Conservation (phyloP, 2,113 vertebrate genomes). For the Prolemur simus region DNA sequence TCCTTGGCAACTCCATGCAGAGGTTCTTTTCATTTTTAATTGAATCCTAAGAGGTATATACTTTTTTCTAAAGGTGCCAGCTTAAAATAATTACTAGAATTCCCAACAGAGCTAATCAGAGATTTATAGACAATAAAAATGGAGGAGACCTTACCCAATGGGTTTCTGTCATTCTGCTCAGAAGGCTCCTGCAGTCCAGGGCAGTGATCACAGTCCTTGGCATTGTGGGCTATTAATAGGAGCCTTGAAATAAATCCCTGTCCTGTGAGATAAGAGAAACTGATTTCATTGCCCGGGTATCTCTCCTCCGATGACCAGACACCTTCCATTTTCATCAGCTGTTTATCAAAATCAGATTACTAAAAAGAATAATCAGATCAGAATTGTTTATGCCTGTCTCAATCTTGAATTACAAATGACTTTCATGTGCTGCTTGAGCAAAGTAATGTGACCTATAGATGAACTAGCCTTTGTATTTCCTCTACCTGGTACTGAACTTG, state of each 20-base stretch:
- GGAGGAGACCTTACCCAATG: neutral
- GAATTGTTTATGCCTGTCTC: slow-evolving; percentile 28
- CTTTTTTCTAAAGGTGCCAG: slow-evolving; percentile 53
- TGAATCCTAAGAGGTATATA: slow-evolving; percentile 65
- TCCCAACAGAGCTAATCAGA: slow-evolving; percentile 60
- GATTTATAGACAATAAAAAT: slow-evolving; percentile 60
- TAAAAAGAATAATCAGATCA: slow-evolving; percentile 25
- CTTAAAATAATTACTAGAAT: slow-evolving; percentile 64
- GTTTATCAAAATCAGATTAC: slow-evolving; percentile 77
- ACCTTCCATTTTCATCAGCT: slow-evolving; percentile 66
- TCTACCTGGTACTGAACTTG: neutral
- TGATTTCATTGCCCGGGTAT: neutral
- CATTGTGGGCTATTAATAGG: slow-evolving; percentile 4
- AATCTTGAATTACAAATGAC: slow-evolving; percentile 63
- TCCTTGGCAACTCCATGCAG: slow-evolving; percentile 59
- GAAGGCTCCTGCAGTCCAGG: neutral
- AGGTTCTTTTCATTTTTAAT: slow-evolving; percentile 67
- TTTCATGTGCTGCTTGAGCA: slow-evolving; percentile 1
- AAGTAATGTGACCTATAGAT: slow-evolving; percentile 37
- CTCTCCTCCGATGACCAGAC: slow-evolving; percentile 45
- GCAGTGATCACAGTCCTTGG: neutral
- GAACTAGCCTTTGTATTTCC: slow-evolving; percentile 47
- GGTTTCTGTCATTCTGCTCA: neutral
- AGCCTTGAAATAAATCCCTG: slow-evolving; percentile 29
- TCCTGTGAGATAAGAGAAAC: slow-evolving; percentile 35